Evolutionary conservation across 2,888 invertebrate genomes (phyloP), one percentile per base, ranked within the genome.

Genomic region (Andrena praecox): DNA sequence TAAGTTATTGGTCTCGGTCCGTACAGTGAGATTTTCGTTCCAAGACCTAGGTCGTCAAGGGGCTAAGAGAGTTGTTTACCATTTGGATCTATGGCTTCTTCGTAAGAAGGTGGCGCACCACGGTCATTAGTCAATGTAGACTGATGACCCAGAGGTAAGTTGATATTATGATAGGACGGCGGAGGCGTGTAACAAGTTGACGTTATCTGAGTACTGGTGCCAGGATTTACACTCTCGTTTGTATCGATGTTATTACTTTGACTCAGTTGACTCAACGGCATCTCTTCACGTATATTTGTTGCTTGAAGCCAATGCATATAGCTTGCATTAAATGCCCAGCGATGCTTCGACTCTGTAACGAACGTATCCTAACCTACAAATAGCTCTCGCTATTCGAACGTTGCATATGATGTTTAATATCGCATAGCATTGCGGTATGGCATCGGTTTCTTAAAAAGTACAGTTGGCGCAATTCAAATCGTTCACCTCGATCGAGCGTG

Each of bases 51-150:
- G 42, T 42, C 42, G 42, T 42, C 42, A 16, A 16, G 42, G 42
- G 42, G 90, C 31, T 93, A 35, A 12, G 62, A 48, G 4, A 33
- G 10, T 4, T 62, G 54, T 52, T 31, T 85, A 96, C 96, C 95
- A 92, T 96, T 95, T 10, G 95, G 95, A 93, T 96, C 95, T 84
- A 95, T 95, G 63, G 95, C 95, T 91, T 96, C 96, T 86, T 96
- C 96, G 84, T 96, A 96, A 1, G 95, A 94, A 59, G 96, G 96
- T n/a, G 96, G 96, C 84, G 95, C 95, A 16, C 95, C 95, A 76
- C 94, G 90, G 77, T 94, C 94, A 12, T 87, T 91, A 20, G 87
- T 79, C 50, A 90, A 86, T 54, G 89, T 84, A 20, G 90, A 89
- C 8, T 90, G 91, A 84, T 90, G 90, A 33, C 88, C 91, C 24